Evolutionary conservation across 2,888 invertebrate genomes (phyloP), one percentile per base, ranked within the genome.

Genomic region (Daptonema setosum): DNA sequence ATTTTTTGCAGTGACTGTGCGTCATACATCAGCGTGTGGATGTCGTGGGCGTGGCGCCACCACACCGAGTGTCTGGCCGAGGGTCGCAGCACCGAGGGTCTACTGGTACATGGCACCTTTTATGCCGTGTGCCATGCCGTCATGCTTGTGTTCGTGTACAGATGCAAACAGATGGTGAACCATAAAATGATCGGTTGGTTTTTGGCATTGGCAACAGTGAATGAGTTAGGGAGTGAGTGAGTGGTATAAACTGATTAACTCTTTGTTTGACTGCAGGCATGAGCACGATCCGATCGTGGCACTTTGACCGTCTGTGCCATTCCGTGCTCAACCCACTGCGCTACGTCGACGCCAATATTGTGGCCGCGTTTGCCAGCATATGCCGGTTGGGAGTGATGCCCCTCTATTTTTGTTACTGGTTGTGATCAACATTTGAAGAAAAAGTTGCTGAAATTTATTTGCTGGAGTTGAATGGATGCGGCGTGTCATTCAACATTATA

Each of bases 81-180:
- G 28, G 52, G 28, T 5, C 54, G 60, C 30, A 20, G 29, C 28
- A 52, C 58, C 24, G 59, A 60, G 8, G 66, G 66, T 41, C 59
- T 60, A 2, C 54, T 61, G 35, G 60, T 63, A 47, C 90, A 95
- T 69, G 78, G 81, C 2, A 83, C 88, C 0, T 95, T 95, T 74
- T 90, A 88, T 70, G 80, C 85, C 1, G 80, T 87, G 2, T 90
- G 90, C 64, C 91, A 95, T 72, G 81, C 86, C 0, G 76, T 91
- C 51, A 91, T 95, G 74, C 90, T 93, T 72, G 76, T 90, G 22
- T 81, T 95, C 59, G 83, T 85, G 0, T 91, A 90, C 70, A 80
- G 87, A 59, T 83, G 87, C 70, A 81, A 81, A 64, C 83, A 88
- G 67, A 76, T 93, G 63, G 80, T 86, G 61, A n/a, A 5, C 22